Percentiles rank a stretch among this genome's conserved stretches.
These are phyloP conservation scores for Pseudopodoces humilis DNA, from an alignment of 2,113 vertebrate genomes.

Conservation along the genomic window DNA sequence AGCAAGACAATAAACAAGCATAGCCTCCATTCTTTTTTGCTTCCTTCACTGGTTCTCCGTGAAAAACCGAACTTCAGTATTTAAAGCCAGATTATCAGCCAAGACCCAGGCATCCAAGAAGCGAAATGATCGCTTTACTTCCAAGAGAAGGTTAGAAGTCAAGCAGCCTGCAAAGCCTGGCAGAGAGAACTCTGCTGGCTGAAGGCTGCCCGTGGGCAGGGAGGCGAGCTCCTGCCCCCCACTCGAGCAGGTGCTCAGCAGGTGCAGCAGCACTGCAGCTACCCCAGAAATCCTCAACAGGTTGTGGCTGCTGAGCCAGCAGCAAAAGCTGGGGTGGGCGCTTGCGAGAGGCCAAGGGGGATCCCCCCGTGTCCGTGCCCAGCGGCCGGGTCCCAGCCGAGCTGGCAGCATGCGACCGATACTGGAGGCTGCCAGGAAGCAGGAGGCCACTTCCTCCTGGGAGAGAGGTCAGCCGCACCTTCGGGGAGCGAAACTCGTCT, in stretches of 20 bases:
- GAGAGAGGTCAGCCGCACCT: not conserved
- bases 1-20: not conserved
- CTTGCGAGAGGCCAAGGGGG: not conserved
- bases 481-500: not conserved
- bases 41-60: not conserved
- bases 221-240: not conserved
- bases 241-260: not conserved
- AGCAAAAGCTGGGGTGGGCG: not conserved
- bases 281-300: not conserved
- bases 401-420: not conserved
- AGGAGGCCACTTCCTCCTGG: conserved; percentile 1
- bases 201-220: rapidly evolving
- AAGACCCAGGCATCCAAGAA: not conserved
- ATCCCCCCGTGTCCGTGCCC: not conserved
- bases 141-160: not conserved
- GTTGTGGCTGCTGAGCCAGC: not conserved
- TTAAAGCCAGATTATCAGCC: not conserved
- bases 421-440: not conserved
- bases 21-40: not conserved
- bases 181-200: not conserved
- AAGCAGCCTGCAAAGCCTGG: not conserved
- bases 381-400: not conserved
- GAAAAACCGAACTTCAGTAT: not conserved
- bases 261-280: not conserved
- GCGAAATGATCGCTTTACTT: rapidly evolving